These are phyloP conservation scores for Trididemnum miniatum DNA, from an alignment of 23 tunicate species.

Conservation along the genomic window DNA sequence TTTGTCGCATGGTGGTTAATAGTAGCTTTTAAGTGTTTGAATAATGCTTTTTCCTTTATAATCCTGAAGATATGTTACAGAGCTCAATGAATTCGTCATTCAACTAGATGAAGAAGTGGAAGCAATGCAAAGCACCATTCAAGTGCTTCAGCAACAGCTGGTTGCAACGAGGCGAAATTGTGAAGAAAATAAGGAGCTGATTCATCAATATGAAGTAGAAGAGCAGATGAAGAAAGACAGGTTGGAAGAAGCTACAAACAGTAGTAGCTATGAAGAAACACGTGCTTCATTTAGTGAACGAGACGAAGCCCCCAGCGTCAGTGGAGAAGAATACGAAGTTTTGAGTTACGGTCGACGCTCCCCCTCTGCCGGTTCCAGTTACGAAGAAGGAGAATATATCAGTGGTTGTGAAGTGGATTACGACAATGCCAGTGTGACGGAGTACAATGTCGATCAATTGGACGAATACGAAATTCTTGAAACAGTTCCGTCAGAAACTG, in stretches of 20 bases:
- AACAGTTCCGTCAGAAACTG: not conserved
- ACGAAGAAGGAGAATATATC: constrained; percentile 17
- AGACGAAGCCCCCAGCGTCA: not conserved
- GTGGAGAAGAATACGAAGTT: constrained; percentile 6
- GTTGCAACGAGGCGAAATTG: constrained; percentile 40
- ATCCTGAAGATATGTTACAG: constrained; percentile 51
- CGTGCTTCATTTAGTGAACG: too few species aligned
- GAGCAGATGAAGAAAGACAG: not conserved
- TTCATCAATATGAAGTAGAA: constrained; percentile 12
- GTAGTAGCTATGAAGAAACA: too few species aligned
- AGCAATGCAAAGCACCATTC: constrained; percentile 95
- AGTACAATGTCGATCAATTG: not conserved
- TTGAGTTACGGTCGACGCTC: not conserved
- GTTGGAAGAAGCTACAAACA: not conserved
- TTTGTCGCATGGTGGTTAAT: too few species aligned
- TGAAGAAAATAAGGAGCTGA: constrained; percentile 40
- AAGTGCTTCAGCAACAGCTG: constrained; percentile 85
- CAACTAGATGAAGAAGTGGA: constrained; percentile 99
- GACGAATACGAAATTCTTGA: constrained; percentile 24
- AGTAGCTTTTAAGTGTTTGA: too few species aligned
- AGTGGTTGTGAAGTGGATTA: not conserved
- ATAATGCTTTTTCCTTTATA: too few species aligned
- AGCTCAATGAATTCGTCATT: constrained; percentile 90
- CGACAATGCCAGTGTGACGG: constrained; percentile 13
- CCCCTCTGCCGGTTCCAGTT: not conserved